Evolutionary conservation across 2,888 invertebrate species (phyloP), one percentile per base, ranked within the genome.

Genomic region (Drosophila gaucha): DNA sequence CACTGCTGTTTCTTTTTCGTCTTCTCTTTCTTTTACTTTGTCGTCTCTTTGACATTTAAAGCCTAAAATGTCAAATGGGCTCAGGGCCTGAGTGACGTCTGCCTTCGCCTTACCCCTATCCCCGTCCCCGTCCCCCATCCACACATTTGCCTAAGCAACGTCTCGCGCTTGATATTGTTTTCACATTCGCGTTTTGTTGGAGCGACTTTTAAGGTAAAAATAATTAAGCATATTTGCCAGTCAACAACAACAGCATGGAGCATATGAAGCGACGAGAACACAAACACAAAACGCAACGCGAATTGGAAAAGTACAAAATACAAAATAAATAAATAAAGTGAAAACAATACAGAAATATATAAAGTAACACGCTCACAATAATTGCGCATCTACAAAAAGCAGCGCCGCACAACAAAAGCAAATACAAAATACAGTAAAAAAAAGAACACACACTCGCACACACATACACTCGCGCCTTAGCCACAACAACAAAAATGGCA

Each of bases 161-260:
- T 43, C 38, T 31, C 35, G 5, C 44, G 57, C 65, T 69, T 87
- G 62, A 59, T 83, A 84, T 80, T 87, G 80, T 78, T 78, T 85
- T 74, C 78, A 71, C 71, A 84, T 78, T 74, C 85, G 80, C 70
- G 68, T 65, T 83, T 88, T 76, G 84, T 79, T 86, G 84, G 59
- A 74, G 80, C 75, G 69, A 85, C 83, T 74, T 89, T 88, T 84
- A 82, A 89, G 89, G 89, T 89, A 85, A 89, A 85, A 85, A 85
- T 85, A 89, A 89, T 85, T 89, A 85, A 87, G 78, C 88, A 89
- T 84, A 88, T 88, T 87, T 85, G 88, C 79, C 49, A 57, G 57
- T 46, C 67, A 75, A 52, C 51, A 68, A 49, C 49, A 65, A 57
- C 41, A 44, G 31, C 49, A 24, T 31, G 39, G 36, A 85, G 84